Percentiles rank a stretch among this genome's conserved stretches.
phyloP scores from a whole-genome alignment of 2,797 vertebrate species.

The Telmatherina bonti region DNA sequence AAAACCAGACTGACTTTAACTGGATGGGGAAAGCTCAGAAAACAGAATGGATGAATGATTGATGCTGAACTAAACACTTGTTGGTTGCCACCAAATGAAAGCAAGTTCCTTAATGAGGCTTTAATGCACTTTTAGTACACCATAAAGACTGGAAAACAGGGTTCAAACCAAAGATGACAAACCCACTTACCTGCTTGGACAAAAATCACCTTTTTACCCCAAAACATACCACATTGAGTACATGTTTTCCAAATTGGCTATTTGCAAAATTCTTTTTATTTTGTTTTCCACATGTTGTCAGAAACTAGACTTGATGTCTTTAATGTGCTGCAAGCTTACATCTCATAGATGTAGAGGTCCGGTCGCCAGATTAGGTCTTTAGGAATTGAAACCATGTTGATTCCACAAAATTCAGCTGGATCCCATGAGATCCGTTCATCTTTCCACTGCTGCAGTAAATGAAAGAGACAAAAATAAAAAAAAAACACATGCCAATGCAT shows the following conservation, averaged over 20 bases:
- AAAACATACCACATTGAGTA: background rate
- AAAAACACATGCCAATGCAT: too few species aligned
- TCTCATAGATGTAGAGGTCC: constrained; percentile 72
- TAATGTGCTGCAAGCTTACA: constrained; percentile 61
- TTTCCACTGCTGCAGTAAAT: constrained; percentile 62
- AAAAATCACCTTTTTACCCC: too few species aligned
- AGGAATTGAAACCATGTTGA: constrained; percentile 64
- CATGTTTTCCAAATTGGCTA: background rate
- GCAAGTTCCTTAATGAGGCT: too few species aligned
- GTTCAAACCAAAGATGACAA: too few species aligned
- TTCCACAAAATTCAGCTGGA: constrained; percentile 75
- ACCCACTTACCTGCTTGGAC: too few species aligned
- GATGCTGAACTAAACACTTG: too few species aligned
- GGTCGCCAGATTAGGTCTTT: constrained; percentile 72
- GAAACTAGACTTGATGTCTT: background rate
- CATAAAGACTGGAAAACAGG: too few species aligned
- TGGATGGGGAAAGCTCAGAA: too few species aligned
- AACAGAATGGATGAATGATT: too few species aligned
- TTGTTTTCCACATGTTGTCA: background rate
- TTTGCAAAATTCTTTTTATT: background rate
- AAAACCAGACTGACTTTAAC: too few species aligned
- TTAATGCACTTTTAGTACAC: too few species aligned
- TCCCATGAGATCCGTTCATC: constrained; percentile 76
- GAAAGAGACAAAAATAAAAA: background rate
- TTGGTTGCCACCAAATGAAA: too few species aligned